Evolutionary conservation across 2,888 invertebrate genomes (phyloP).

Genomic region (Apoda limacodes): DNA sequence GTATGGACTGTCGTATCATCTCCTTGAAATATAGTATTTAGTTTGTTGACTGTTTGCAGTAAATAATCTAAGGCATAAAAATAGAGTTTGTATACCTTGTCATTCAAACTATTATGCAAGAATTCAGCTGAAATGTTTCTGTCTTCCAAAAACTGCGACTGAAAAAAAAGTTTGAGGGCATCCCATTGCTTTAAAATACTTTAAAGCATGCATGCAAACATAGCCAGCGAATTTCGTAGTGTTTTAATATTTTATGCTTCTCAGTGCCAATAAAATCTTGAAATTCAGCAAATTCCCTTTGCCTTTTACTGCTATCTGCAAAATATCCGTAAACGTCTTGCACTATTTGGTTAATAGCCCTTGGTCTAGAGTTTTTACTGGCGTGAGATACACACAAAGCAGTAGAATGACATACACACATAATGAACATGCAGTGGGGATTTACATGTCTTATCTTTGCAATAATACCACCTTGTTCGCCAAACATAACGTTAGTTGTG

Average conservation of each 20-base stretch:
- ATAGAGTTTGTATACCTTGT: too few relatives aligned
- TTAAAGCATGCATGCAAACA: conserved; percentile 12
- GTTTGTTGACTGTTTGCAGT: too few relatives aligned
- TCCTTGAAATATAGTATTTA: too few relatives aligned
- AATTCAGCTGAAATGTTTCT: conserved; percentile 8
- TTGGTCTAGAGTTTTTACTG: conserved; percentile 14
- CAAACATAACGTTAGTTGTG: conserved; percentile 18
- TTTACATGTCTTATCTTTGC: conserved; percentile 8
- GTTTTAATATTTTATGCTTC: conserved; percentile 11
- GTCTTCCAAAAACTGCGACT: conserved; percentile 9
- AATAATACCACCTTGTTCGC: conserved; percentile 7
- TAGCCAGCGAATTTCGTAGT: conserved; percentile 14
- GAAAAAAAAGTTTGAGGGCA: conserved; percentile 13
- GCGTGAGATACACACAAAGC: conserved; percentile 10
- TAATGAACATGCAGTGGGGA: too few relatives aligned
- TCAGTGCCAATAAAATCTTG: conserved; percentile 12
- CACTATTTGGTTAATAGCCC: conserved; percentile 16
- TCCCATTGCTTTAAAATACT: conserved; percentile 13
- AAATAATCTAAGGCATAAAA: too few relatives aligned
- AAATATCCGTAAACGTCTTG: conserved; percentile 20
- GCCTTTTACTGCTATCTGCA: conserved; percentile 17
- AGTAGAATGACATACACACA: conserved; percentile 3
- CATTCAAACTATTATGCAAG: too few relatives aligned
- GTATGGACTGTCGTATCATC: too few relatives aligned
- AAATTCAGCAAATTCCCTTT: conserved; percentile 17